Evolutionary conservation across 2,113 vertebrate species (phyloP), one percentile per base, ranked within the genome.

Genomic region (Collichthys lucidus): DNA sequence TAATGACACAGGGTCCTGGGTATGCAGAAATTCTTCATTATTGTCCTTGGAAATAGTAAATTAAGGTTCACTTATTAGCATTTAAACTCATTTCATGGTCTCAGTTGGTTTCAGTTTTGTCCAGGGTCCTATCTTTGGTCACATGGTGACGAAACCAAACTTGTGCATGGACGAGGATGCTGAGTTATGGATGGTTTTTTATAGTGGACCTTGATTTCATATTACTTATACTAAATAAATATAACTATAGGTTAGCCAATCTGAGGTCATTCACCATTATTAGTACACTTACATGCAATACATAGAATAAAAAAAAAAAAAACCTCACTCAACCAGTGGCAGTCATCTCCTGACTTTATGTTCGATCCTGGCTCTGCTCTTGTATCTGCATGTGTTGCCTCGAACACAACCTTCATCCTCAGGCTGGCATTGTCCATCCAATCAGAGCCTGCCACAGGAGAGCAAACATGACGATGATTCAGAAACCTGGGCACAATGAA

Each of bases 401-500:
- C 11, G 29, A 42, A 46, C 5, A 24, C 17, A 22, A 3, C 11
- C 16, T 65, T 50, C n/a, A 5, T 61, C 52, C 19, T 60, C 15
- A 59, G 31, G 55, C 60, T 59, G 22, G 24, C 20, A 44, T 55
- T 74, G 71, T 81, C 22, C 35, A 24, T 52, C 50, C 29, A 35
- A 71, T 79, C 19, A 42, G 20, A 53, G 65, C n/a, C 44, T 75
- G 47, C 47, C 42, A 63, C 7, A 50, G 35, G 5, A 55, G 16
- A 62, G 62, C 35, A 50, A 72, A 50, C 17, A 62, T 29, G 11
- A 42, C 66, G 78, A 16, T 63, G 50, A 81, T 80, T 61, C 67
- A 66, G 63, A 80, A 80, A 77, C 10, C 5, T 16, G 53, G 49
- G 29, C 49, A 66, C 72, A 78, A 76, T 74, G 82, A 74, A 55